Percentiles rank a stretch among this genome's conserved stretches.
Conservation (phyloP, 1,140 invertebrate species). For the Drosophila obscura region DNA sequence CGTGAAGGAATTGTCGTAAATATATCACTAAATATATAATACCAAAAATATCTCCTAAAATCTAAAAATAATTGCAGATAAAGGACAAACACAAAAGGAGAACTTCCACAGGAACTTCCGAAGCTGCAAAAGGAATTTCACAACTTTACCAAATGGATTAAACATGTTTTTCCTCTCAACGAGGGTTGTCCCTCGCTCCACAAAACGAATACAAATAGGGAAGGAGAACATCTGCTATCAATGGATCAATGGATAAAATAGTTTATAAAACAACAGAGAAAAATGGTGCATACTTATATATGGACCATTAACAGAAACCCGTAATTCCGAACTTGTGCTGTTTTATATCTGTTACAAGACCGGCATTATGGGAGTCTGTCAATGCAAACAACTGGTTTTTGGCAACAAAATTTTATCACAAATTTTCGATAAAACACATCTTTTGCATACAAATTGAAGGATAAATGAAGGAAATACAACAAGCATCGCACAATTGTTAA, state of each 20-base stretch:
- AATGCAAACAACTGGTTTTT: constrained; percentile 84
- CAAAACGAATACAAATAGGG: background rate
- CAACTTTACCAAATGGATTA: constrained; percentile 41
- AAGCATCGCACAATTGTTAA: background rate
- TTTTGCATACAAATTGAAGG: no score
- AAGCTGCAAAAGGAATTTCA: constrained; percentile 24
- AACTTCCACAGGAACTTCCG: no score
- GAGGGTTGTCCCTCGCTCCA: constrained; percentile 4
- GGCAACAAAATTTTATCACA: constrained; percentile 58
- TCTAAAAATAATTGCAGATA: constrained; percentile 16
- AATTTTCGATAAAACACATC: constrained; percentile 3
- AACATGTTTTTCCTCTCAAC: background rate
- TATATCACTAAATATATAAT: background rate
- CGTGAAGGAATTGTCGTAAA: constrained; percentile 1
- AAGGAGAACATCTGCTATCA: no score
- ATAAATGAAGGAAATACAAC: background rate
- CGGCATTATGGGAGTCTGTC: constrained; percentile 84
- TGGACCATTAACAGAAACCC: constrained; percentile 84
- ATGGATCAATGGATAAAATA: constrained; percentile 5
- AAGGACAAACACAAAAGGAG: background rate
- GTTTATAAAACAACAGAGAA: constrained; percentile 36
- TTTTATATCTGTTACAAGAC: constrained; percentile 83
- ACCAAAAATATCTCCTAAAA: background rate
- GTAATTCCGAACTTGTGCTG: constrained; percentile 84
- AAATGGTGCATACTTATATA: constrained; percentile 83